These are phyloP conservation scores for Phaethon lepturus DNA, from an alignment of 2,113 vertebrate genomes.

Conservation along the genomic window DNA sequence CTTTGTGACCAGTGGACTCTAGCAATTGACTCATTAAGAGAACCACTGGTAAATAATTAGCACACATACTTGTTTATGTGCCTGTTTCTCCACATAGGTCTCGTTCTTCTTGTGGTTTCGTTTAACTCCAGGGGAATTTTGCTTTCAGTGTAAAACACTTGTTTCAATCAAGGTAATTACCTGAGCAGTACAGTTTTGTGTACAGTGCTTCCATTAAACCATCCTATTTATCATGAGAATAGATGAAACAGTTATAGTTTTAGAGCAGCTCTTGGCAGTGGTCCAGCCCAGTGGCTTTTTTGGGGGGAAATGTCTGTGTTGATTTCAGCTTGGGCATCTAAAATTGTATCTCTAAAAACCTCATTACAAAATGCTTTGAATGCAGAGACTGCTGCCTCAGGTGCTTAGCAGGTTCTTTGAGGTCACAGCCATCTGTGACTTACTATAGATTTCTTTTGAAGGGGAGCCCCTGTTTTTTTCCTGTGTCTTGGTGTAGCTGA, in stretches of 20 bases:
- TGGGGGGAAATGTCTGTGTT: not conserved
- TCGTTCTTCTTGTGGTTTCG: not conserved
- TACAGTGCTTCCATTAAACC: conserved; percentile 36
- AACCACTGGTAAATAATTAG: conserved; percentile 55
- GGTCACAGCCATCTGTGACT: not conserved
- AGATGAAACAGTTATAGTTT: conserved; percentile 13
- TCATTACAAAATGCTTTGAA: not conserved
- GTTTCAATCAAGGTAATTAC: conserved; percentile 66
- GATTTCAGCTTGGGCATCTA: not conserved
- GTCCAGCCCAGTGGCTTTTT: not conserved
- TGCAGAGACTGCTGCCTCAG: not conserved
- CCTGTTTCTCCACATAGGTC: not conserved
- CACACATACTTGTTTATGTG: not conserved
- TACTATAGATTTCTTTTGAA: not conserved
- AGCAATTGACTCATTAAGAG: conserved; percentile 54
- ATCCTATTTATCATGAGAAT: conserved; percentile 10
- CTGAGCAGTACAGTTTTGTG: conserved; percentile 45
- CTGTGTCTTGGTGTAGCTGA: not conserved
- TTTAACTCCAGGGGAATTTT: conserved; percentile 56
- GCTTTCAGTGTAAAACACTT: conserved; percentile 47
- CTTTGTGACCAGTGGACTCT: conserved; percentile 40
- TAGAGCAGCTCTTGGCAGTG: conserved; percentile 13
- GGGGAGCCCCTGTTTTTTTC: not conserved
- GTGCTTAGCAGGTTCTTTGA: not conserved
- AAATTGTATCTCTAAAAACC: not conserved